Evolutionary conservation across 1,140 invertebrate species (phyloP).

Genomic region (Polypedilum pembai): DNA sequence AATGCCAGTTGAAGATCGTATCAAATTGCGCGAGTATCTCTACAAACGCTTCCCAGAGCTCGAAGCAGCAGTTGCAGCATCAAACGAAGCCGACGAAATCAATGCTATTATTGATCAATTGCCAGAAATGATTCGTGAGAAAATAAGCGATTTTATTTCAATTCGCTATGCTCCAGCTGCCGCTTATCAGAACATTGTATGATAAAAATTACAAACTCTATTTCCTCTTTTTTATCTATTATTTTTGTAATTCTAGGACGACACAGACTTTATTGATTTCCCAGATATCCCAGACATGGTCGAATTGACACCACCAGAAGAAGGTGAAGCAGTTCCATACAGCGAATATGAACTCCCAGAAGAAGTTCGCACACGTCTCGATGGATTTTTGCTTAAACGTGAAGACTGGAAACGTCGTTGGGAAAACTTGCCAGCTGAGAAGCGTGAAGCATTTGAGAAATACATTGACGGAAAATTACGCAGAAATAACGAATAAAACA

Average conservation of each 20-base stretch:
- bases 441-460: not conserved
- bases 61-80: not conserved
- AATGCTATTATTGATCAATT: not conserved
- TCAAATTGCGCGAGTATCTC: not conserved
- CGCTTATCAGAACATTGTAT: not conserved
- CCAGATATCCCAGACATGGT: not conserved
- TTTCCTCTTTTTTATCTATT: not conserved
- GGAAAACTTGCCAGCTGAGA: not conserved
- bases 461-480: not conserved
- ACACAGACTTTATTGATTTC: not conserved
- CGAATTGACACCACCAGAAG: not conserved
- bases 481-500: not conserved
- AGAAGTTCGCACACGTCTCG: not conserved
- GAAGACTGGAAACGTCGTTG: not conserved
- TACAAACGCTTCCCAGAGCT: slow-evolving; percentile 7
- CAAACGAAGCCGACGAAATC: not conserved
- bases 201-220: not conserved
- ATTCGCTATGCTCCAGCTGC: not conserved
- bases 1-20: not conserved
- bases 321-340: not conserved
- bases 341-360: not conserved
- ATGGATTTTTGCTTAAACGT: slow-evolving; percentile 1
- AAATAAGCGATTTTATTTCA: not conserved
- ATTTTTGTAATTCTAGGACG: not conserved
- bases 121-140: not conserved